phyloP scores from a whole-genome alignment of 2,797 vertebrate species.

The Syncerus caffer region DNA sequence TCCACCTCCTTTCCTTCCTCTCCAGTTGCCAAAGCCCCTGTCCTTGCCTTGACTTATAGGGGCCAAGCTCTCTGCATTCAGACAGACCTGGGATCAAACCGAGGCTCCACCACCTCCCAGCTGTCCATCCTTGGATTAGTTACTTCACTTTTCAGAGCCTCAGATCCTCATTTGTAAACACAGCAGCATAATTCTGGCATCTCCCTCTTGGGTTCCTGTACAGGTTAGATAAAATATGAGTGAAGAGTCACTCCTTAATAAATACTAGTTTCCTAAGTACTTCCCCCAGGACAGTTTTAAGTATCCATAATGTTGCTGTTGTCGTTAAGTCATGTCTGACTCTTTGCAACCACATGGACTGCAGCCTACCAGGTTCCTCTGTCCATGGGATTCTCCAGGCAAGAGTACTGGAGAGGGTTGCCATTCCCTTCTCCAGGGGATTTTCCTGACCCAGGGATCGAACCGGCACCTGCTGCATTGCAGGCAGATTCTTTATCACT shows the following conservation, averaged over 20 bases:
- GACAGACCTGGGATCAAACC: neutral
- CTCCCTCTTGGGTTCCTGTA: neutral
- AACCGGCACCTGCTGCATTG: fast-evolving
- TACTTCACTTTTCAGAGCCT: neutral
- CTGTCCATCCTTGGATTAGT: neutral
- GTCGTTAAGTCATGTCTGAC: neutral
- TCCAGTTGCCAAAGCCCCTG: neutral
- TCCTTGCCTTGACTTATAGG: neutral
- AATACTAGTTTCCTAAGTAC: neutral
- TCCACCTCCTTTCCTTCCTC: neutral
- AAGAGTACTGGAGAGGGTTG: neutral
- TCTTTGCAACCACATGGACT: neutral
- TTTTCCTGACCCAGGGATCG: neutral
- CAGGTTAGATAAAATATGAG: neutral
- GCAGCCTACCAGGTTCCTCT: neutral
- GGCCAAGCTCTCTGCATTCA: neutral
- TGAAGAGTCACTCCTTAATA: neutral
- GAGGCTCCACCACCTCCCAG: neutral
- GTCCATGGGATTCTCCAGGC: neutral
- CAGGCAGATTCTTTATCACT: neutral
- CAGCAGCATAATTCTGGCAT: neutral
- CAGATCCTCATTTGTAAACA: neutral
- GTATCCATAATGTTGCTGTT: neutral
- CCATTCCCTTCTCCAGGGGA: neutral
- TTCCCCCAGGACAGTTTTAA: neutral